phyloP scores from a whole-genome alignment of 1,140 invertebrate genomes.

The Patella vulgata region DNA sequence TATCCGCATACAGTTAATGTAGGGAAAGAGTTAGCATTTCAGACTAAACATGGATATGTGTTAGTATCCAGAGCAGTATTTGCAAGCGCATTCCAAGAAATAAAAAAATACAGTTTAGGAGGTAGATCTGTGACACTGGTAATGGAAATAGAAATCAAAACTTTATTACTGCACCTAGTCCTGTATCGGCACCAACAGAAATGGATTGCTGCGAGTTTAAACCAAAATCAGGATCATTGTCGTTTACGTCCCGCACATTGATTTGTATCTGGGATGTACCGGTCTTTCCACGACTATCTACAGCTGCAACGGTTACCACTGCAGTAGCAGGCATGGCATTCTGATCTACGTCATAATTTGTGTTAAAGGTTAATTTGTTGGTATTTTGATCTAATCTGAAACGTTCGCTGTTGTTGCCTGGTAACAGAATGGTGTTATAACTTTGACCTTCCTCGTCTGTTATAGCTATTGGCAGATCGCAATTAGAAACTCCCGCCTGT shows the following conservation, averaged over 20 bases:
- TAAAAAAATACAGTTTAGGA: too few species aligned
- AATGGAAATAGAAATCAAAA: too few species aligned
- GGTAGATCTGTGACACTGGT: too few species aligned
- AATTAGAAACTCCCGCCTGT: conserved; percentile 22
- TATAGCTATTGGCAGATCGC: conserved; percentile 4
- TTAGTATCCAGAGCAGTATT: too few species aligned
- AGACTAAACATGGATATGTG: too few species aligned
- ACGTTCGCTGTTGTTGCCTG: conserved; percentile 20
- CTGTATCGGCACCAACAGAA: background rate
- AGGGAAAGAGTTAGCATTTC: too few species aligned
- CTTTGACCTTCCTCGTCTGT: conserved; percentile 17
- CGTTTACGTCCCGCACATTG: conserved; percentile 1
- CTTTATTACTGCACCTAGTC: too few species aligned
- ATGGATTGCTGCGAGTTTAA: too few species aligned
- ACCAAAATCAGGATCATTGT: conserved; percentile 10
- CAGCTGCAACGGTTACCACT: conserved; percentile 7
- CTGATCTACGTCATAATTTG: conserved; percentile 11
- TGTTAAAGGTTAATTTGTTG: conserved; percentile 9
- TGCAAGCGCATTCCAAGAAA: too few species aligned
- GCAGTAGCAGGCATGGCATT: conserved; percentile 1
- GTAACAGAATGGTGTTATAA: conserved; percentile 14
- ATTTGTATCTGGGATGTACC: conserved; percentile 7
- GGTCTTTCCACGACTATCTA: background rate
- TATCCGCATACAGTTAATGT: too few species aligned
- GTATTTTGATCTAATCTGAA: background rate